A percentile compares a stretch with the other conserved stretches of the same genome.
These are phyloP conservation scores for Chionoecetes opilio DNA, from an alignment of 1,140 invertebrate genomes.

Conservation along the genomic window DNA sequence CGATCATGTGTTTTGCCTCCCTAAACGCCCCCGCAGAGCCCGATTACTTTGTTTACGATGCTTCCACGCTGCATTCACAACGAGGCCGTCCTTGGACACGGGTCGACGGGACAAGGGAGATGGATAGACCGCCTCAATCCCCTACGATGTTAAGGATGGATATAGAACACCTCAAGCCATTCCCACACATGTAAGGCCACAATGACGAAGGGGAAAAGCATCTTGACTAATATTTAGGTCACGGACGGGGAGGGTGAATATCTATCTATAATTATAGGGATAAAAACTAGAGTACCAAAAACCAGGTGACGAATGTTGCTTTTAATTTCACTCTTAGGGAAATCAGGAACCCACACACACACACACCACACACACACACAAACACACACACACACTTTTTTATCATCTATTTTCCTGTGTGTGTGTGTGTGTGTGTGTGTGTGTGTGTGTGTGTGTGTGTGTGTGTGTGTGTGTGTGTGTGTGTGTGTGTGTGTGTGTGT, in stretches of 20 bases:
- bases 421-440: too few relatives aligned
- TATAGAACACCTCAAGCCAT: too few relatives aligned
- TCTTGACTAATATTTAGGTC: not conserved
- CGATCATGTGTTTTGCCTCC: slow-evolving; percentile 66
- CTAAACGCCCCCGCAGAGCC: slow-evolving; percentile 43
- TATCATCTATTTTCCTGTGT: too few relatives aligned
- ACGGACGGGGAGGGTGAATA: not conserved
- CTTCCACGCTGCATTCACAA: slow-evolving; percentile 14
- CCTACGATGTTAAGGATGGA: too few relatives aligned
- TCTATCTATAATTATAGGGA: not conserved
- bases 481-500: not conserved
- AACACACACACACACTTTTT: slow-evolving; percentile 46
- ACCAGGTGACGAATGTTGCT: too few relatives aligned
- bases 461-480: not conserved
- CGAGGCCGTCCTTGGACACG: not conserved
- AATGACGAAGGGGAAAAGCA: not conserved
- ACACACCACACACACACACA: slow-evolving; percentile 1
- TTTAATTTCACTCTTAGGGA: not conserved
- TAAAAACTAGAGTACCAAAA: not conserved
- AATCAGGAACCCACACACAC: too few relatives aligned
- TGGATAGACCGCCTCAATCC: not conserved
- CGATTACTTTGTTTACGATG: slow-evolving; percentile 53
- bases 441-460: not conserved
- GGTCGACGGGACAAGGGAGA: not conserved
- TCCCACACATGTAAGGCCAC: too few relatives aligned